Percentiles rank a stretch among this genome's conserved stretches.
These are phyloP conservation scores for Flexamia atlantica DNA, from an alignment of 2,888 invertebrate genomes.

Conservation along the genomic window DNA sequence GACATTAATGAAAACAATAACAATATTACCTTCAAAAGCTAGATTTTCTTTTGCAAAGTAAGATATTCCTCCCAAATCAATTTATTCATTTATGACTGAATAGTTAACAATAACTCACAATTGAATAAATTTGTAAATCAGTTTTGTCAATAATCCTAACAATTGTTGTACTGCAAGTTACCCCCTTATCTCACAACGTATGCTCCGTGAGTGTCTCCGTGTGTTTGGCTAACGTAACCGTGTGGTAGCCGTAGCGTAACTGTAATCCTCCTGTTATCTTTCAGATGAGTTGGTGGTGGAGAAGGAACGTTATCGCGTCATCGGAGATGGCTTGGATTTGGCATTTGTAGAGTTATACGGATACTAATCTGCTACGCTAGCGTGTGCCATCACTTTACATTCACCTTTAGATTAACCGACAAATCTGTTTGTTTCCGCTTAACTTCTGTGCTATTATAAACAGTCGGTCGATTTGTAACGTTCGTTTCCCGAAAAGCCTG, in stretches of 20 bases:
- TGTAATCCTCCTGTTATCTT: conserved; percentile 71
- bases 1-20: too few relatives aligned
- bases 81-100: too few relatives aligned
- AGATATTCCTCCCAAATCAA: too few relatives aligned
- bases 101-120: too few relatives aligned
- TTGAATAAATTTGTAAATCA: too few relatives aligned
- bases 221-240: conserved; percentile 28
- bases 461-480: conserved; percentile 3
- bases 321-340: conserved; percentile 99
- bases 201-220: conserved; percentile 8
- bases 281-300: conserved; percentile 96
- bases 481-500: not conserved
- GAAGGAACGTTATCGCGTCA: conserved; percentile 99
- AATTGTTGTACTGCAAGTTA: not conserved
- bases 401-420: conserved; percentile 61
- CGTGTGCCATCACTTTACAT: conserved; percentile 60
- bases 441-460: conserved; percentile 49
- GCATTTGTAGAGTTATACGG: conserved; percentile 93
- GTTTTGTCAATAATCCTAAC: conserved; percentile 1
- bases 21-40: too few relatives aligned
- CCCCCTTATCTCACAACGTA: not conserved
- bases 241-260: conserved; percentile 41
- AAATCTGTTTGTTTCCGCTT: conserved; percentile 61
- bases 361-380: conserved; percentile 74
- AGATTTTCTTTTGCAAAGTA: too few relatives aligned